Evolutionary conservation across 2,888 invertebrate species (phyloP), one percentile per base, ranked within the genome.

Genomic region (Spatulosminthurus flaviceps): DNA sequence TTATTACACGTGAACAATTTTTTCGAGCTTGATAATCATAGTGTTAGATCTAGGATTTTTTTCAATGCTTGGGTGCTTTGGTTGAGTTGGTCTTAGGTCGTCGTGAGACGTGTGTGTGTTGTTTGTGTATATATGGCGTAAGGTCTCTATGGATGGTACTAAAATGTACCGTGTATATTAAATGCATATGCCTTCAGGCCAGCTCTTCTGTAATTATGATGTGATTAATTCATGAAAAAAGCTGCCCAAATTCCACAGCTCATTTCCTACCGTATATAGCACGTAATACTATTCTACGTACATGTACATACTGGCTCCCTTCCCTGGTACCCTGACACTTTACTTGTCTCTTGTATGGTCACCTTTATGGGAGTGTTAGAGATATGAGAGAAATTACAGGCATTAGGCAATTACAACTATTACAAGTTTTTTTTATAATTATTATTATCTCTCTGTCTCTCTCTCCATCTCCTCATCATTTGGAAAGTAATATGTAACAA

Each of bases 221-320:
- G 76, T 64, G 76, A 76, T 76, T 76, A 76, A 66, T 76, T 61
- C 76, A 61, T 61, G 42, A 73, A 74, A 74, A 76, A 76, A 34
- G 73, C 51, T 73, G 60, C 60, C 73, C 73, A 60, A 72, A 73
- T 73, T 73, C 73, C 73, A 29, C 22, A 26, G 60, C 28, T 24
- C 73, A 28, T 61, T 61, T 61, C 9, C 5, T 61, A 61, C 61
- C 61, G 22, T 61, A 61, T n/a, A 61, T 19, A n/a, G n/a, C n/a
- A n/a, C n/a, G n/a, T n/a, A n/a, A n/a, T 21, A 7, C 11, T 41
- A 9, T 41, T 13, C 41, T 13, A 9, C 9, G 41, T 41, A 41
- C 41, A 9, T 41, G 41, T 41, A 7, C 41, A 41, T 41, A 41
- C 41, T 13, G 7, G 41, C 41, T 13, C 13, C 9, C 9, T 41